Evolutionary conservation across 2,113 vertebrate species (phyloP).

Genomic region (Ursus arctos): DNA sequence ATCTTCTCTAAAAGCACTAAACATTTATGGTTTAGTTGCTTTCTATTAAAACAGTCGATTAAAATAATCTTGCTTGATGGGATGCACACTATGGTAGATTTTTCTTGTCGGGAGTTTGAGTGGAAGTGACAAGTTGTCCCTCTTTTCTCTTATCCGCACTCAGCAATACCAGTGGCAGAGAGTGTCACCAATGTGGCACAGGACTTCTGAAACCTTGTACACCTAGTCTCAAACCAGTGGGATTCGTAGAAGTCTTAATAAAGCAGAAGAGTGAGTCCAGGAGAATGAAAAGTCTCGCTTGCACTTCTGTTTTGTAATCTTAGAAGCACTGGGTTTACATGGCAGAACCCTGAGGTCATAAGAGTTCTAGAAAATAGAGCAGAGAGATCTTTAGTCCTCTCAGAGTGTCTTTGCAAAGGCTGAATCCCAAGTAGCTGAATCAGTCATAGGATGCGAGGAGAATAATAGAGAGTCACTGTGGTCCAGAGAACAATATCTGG

Average conservation of each 20-base stretch:
- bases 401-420: not conserved
- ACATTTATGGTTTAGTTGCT: not conserved
- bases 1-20: not conserved
- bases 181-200: not conserved
- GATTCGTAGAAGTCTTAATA: not conserved
- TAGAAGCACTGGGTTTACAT: not conserved
- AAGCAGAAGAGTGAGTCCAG: not conserved
- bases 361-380: not conserved
- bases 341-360: not conserved
- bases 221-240: not conserved
- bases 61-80: not conserved
- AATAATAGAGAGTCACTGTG: not conserved
- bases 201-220: not conserved
- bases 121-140: not conserved
- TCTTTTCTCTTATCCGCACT: not conserved
- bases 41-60: conserved; percentile 20
- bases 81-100: not conserved
- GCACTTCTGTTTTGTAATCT: not conserved
- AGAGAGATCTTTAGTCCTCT: not conserved
- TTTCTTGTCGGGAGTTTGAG: not conserved
- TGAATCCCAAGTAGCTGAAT: accelerated
- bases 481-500: not conserved
- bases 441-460: not conserved
- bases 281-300: not conserved
- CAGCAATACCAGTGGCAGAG: not conserved